phyloP scores from a whole-genome alignment of 2,888 invertebrate genomes.

The Ophraella communa region DNA sequence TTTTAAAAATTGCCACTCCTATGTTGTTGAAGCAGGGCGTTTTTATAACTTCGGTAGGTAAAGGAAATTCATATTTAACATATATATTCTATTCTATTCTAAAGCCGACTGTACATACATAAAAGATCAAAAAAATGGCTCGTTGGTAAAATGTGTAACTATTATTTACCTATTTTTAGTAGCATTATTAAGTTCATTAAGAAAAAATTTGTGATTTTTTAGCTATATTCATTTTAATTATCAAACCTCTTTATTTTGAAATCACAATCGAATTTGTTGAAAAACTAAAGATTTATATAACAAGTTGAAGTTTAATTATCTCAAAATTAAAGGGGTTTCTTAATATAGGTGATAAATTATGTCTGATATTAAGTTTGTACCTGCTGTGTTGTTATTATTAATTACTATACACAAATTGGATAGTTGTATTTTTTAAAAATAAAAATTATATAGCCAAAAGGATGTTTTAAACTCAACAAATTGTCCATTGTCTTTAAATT shows the following conservation, averaged over 20 bases:
- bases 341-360: constrained; percentile 1
- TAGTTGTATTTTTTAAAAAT: constrained; percentile 37
- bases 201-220: neutral
- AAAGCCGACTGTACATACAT: no score
- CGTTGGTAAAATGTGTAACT: no score
- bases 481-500: no score
- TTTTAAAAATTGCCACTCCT: no score
- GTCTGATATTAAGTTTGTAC: constrained; percentile 31
- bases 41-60: no score
- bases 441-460: constrained; percentile 18
- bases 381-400: constrained; percentile 32
- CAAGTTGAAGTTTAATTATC: neutral
- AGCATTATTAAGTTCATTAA: neutral
- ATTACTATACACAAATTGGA: constrained; percentile 30
- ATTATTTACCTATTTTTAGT: neutral
- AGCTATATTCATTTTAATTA: neutral
- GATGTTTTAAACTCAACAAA: neutral
- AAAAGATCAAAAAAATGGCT: no score
- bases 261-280: no score
- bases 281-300: no score
- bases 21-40: no score
- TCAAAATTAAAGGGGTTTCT: neutral
- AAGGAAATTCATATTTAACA: no score
- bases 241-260: neutral
- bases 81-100: no score